These are phyloP conservation scores for Drosophila recens DNA, from an alignment of 2,888 invertebrate genomes.

Conservation along the genomic window DNA sequence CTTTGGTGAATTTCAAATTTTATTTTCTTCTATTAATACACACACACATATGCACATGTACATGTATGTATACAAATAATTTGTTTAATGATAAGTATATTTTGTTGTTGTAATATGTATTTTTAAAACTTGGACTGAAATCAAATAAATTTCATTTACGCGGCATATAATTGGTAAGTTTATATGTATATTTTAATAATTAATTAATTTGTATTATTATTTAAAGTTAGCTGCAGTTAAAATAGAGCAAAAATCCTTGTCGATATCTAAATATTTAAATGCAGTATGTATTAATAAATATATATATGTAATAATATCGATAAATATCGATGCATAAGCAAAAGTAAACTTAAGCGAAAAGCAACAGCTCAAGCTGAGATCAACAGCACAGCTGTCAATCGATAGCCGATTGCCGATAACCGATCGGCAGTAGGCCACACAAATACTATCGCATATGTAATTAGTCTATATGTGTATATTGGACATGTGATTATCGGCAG, in stretches of 20 bases:
- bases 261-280: slow-evolving; percentile 24
- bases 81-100: slow-evolving; percentile 29
- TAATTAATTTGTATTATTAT: slow-evolving; percentile 32
- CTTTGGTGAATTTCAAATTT: slow-evolving; percentile 52
- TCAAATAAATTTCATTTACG: slow-evolving; percentile 76
- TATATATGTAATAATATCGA: neutral
- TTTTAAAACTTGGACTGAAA: slow-evolving; percentile 76
- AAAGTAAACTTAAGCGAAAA: slow-evolving; percentile 21
- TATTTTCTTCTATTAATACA: slow-evolving; percentile 37
- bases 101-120: slow-evolving; percentile 28
- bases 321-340: no score
- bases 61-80: slow-evolving; percentile 38
- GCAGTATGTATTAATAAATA: slow-evolving; percentile 3
- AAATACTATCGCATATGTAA: neutral
- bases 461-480: no score
- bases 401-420: slow-evolving; percentile 39
- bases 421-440: slow-evolving; percentile 33
- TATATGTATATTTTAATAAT: slow-evolving; percentile 25
- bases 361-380: slow-evolving; percentile 26
- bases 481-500: slow-evolving; percentile 18
- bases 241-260: slow-evolving; percentile 39
- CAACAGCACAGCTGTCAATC: slow-evolving; percentile 24
- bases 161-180: slow-evolving; percentile 44
- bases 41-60: slow-evolving; percentile 15
- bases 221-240: slow-evolving; percentile 56